Evolutionary conservation across 2,797 vertebrate species (phyloP).

Genomic region (Acanthopagrus latus): DNA sequence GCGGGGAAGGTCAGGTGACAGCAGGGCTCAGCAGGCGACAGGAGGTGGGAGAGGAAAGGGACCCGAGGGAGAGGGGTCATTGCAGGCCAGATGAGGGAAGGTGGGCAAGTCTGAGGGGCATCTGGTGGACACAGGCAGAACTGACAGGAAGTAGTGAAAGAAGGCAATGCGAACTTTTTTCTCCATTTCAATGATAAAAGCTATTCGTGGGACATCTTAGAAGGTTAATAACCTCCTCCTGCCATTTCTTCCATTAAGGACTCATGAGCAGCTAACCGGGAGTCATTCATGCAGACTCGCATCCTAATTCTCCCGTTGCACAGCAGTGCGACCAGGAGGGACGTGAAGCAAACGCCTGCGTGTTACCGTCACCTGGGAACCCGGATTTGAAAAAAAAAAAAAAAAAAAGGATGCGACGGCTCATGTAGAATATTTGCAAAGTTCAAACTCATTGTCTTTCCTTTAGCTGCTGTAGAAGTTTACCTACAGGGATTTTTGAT

Average conservation of each 20-base stretch:
- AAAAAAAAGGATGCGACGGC: background rate
- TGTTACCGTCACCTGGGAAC: slow-evolving; percentile 1
- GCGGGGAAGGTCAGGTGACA: background rate
- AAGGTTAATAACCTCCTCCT: too few relatives aligned
- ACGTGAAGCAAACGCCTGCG: background rate
- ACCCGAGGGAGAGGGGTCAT: background rate
- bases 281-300: slow-evolving; percentile 6
- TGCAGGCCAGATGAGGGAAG: too few relatives aligned
- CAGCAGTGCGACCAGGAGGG: background rate
- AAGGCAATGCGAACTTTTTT: too few relatives aligned
- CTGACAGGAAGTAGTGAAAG: background rate
- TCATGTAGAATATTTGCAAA: background rate
- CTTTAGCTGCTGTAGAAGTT: too few relatives aligned
- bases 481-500: too few relatives aligned
- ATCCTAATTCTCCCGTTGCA: slow-evolving; percentile 12
- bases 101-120: too few relatives aligned
- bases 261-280: background rate
- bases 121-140: background rate
- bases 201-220: too few relatives aligned
- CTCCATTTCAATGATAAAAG: too few relatives aligned
- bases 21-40: background rate
- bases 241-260: too few relatives aligned
- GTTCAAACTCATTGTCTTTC: too few relatives aligned
- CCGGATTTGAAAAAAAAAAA: background rate
- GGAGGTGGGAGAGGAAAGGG: background rate